A percentile compares a stretch with the other conserved stretches of the same genome.
These are phyloP conservation scores for Heliconius erato DNA, from an alignment of 2,888 invertebrate genomes.

Conservation along the genomic window DNA sequence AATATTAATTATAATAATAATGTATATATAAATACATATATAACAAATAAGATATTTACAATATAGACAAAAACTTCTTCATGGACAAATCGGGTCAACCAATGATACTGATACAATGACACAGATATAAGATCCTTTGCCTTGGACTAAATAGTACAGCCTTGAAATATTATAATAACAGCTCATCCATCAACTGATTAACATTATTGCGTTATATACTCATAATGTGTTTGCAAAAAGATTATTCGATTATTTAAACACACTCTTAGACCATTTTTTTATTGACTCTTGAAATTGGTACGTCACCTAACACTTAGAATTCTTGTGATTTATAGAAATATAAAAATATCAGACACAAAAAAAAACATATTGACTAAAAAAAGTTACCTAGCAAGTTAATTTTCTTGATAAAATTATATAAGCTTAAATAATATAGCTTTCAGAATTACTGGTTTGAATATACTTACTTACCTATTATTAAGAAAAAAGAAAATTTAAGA, in stretches of 20 bases:
- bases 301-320: background rate
- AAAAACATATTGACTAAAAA: too few species aligned
- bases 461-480: too few species aligned
- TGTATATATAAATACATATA: background rate
- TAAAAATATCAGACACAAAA: too few species aligned
- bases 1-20: too few species aligned
- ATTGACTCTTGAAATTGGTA: background rate
- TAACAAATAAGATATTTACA: background rate
- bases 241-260: background rate
- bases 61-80: constrained; percentile 18
- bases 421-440: too few species aligned
- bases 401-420: too few species aligned
- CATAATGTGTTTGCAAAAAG: background rate
- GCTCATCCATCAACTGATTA: background rate
- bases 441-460: too few species aligned
- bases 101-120: constrained; percentile 41
- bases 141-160: constrained; percentile 50
- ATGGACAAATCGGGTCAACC: constrained; percentile 39
- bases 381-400: too few species aligned
- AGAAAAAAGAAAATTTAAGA: too few species aligned
- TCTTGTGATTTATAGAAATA: too few species aligned
- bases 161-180: constrained; percentile 44
- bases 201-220: background rate
- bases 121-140: constrained; percentile 46
- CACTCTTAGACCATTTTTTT: background rate